Conservation (phyloP, 30 jellyfish, hydroid and myxozoan genomes). For the Clytia hemisphaerica region DNA sequence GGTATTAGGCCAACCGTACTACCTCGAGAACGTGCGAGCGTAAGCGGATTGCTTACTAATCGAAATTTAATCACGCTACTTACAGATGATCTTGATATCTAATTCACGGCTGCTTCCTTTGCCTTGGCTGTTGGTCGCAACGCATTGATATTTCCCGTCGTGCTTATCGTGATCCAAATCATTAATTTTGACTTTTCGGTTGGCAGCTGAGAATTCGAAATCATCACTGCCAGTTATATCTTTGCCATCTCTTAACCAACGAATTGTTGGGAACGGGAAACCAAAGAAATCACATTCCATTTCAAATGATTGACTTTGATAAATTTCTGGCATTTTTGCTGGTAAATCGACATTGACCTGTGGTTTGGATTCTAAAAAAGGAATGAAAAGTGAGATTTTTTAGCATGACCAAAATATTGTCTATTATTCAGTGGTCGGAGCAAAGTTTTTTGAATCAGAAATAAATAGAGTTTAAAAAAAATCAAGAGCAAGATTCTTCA, state of each 20-base stretch:
- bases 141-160: conserved; percentile 1
- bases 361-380: neutral
- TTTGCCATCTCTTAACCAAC: conserved; percentile 11
- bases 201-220: conserved; percentile 7
- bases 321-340: neutral
- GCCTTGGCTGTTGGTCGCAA: neutral
- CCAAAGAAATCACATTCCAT: neutral
- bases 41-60: neutral
- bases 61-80: neutral
- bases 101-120: neutral
- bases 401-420: neutral
- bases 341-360: neutral
- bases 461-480: too few species aligned
- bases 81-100: neutral
- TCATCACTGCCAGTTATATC: neutral
- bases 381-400: neutral
- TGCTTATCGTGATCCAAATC: neutral
- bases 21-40: neutral
- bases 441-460: neutral
- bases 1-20: neutral
- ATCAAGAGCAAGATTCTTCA: too few species aligned
- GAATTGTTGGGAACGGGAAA: neutral
- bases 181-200: neutral
- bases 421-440: neutral
- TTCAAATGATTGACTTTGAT: neutral